Conservation (phyloP, 1,140 invertebrate genomes). For the Micrasema longulum region DNA sequence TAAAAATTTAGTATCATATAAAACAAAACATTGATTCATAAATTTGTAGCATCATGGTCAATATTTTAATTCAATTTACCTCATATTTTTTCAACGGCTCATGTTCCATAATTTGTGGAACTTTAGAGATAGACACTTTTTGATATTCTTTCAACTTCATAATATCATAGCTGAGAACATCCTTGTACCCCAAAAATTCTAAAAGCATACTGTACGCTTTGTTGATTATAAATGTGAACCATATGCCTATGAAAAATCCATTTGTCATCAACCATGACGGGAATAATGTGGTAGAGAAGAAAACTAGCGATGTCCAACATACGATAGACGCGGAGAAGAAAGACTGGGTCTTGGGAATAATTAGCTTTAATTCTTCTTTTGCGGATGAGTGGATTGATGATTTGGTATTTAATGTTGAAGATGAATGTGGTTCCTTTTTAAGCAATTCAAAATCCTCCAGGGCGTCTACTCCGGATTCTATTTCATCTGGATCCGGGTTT, state of each 20-base stretch:
- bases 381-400: background rate
- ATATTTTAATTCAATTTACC: conserved; percentile 57
- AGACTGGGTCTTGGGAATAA: conserved; percentile 52
- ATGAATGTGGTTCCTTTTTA: no score
- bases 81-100: conserved; percentile 69
- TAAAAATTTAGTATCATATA: no score
- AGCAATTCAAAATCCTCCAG: conserved; percentile 57
- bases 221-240: conserved; percentile 60
- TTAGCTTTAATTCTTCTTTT: conserved; percentile 4
- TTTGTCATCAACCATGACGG: conserved; percentile 62
- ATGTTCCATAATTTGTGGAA: conserved; percentile 62
- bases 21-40: no score
- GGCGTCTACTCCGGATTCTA: conserved; percentile 67
- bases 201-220: conserved; percentile 60
- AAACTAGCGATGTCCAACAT: conserved; percentile 60
- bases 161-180: conserved; percentile 11
- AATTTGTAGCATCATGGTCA: no score
- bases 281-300: conserved; percentile 60
- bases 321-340: conserved; percentile 62
- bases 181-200: conserved; percentile 57
- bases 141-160: conserved; percentile 22
- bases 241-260: conserved; percentile 64
- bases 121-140: conserved; percentile 56
- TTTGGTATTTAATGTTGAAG: background rate
- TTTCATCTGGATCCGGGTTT: conserved; percentile 57